phyloP scores from a whole-genome alignment of 2,797 vertebrate species.

The Taenioides sp. region DNA sequence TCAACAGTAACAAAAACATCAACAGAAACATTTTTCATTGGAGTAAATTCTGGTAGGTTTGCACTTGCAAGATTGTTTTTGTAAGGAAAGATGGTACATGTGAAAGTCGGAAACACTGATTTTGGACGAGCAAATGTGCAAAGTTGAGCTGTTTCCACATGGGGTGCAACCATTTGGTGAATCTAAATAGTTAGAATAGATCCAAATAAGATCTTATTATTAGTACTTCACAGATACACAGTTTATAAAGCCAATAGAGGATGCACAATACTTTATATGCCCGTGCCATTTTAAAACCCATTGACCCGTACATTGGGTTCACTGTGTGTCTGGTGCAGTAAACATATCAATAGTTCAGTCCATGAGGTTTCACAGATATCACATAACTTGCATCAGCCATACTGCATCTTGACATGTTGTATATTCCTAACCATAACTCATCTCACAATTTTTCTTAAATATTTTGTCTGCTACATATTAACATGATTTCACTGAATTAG shows the following conservation, averaged over 20 bases:
- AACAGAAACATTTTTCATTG: neutral
- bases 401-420: neutral
- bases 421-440: neutral
- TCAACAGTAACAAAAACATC: neutral
- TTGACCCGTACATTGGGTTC: neutral
- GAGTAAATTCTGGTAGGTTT: neutral
- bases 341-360: neutral
- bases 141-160: slow-evolving; percentile 1
- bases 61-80: neutral
- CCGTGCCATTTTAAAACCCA: too few relatives aligned
- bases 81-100: neutral
- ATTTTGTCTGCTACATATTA: too few relatives aligned
- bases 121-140: neutral
- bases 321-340: neutral
- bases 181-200: neutral
- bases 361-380: neutral
- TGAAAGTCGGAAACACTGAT: neutral
- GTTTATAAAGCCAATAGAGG: neutral
- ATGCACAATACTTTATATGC: neutral
- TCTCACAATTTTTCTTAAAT: too few relatives aligned
- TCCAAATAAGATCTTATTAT: neutral
- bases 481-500: too few relatives aligned
- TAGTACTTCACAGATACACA: neutral
- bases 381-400: neutral
- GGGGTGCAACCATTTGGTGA: neutral